phyloP scores from a whole-genome alignment of 2,113 vertebrate genomes.

The Pteropus alecto region DNA sequence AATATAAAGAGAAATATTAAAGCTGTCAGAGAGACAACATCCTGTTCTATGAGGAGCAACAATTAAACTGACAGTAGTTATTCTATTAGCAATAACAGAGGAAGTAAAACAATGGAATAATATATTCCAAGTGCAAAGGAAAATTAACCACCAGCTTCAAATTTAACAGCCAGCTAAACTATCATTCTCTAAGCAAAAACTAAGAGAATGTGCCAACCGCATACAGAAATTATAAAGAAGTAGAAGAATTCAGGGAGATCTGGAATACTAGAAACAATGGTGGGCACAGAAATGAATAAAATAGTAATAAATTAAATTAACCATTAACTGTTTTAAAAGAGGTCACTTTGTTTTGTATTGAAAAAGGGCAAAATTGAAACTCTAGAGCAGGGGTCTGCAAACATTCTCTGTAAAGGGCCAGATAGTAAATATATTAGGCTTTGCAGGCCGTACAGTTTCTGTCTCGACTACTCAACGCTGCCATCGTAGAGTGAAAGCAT shows the following conservation, averaged over 20 bases:
- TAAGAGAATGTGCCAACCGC: not conserved
- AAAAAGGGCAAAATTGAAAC: not conserved
- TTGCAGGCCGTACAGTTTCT: not conserved
- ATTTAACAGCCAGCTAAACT: constrained; percentile 12
- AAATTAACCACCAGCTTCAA: not conserved
- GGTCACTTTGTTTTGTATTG: not conserved
- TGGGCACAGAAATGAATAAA: not conserved
- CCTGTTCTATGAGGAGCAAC: not conserved
- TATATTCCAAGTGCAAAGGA: not conserved
- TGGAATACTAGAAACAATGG: not conserved
- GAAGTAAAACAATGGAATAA: not conserved
- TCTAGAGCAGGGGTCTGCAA: not conserved
- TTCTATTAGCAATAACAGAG: not conserved
- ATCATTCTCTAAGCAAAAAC: not conserved
- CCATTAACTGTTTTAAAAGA: not conserved
- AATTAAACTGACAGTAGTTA: not conserved
- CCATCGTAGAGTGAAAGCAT: not conserved
- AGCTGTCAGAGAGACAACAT: not conserved
- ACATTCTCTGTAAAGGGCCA: not conserved
- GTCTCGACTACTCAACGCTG: not conserved
- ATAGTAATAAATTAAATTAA: not conserved
- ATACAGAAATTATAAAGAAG: not conserved
- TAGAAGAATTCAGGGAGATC: not conserved
- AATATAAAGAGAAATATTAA: not conserved
- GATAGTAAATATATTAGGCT: not conserved